phyloP scores from a whole-genome alignment of 1,140 invertebrate species.

The Laodelphax striatellus region DNA sequence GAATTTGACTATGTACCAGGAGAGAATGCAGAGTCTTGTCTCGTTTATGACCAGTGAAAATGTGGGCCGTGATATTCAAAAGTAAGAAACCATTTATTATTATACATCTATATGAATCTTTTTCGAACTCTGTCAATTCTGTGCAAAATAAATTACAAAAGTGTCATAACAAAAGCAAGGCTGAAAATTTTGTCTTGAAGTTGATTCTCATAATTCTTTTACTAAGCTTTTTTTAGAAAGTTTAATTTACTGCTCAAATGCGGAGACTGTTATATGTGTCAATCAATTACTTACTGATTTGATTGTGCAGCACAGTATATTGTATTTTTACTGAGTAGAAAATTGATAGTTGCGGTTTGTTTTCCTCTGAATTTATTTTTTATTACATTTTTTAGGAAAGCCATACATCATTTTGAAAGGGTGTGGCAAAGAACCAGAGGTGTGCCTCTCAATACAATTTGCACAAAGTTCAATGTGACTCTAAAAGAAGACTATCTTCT shows the following conservation, averaged over 20 bases:
- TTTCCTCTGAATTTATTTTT: not conserved
- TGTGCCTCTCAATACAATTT: conserved; percentile 8
- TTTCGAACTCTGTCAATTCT: too few relatives aligned
- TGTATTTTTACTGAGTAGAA: not conserved
- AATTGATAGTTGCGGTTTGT: not conserved
- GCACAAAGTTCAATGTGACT: conserved; percentile 15
- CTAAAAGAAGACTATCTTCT: conserved; percentile 18
- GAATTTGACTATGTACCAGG: conserved; percentile 31
- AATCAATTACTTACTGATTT: too few relatives aligned
- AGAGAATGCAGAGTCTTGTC: conserved; percentile 31
- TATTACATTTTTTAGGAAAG: conserved; percentile 11
- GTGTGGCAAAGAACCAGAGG: conserved; percentile 21
- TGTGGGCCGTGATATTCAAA: conserved; percentile 25
- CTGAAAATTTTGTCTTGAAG: too few relatives aligned
- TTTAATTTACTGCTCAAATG: too few relatives aligned
- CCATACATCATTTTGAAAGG: conserved; percentile 21
- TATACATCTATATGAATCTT: too few relatives aligned
- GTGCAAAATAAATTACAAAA: too few relatives aligned
- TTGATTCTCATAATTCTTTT: too few relatives aligned
- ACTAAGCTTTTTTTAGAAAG: too few relatives aligned
- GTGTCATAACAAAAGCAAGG: too few relatives aligned
- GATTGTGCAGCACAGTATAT: too few relatives aligned
- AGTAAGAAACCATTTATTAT: conserved; percentile 19
- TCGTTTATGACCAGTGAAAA: conserved; percentile 32
- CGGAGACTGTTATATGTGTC: too few relatives aligned